These are phyloP conservation scores for Plestiodon gilberti DNA, from an alignment of 2,113 vertebrate genomes.

Conservation along the genomic window DNA sequence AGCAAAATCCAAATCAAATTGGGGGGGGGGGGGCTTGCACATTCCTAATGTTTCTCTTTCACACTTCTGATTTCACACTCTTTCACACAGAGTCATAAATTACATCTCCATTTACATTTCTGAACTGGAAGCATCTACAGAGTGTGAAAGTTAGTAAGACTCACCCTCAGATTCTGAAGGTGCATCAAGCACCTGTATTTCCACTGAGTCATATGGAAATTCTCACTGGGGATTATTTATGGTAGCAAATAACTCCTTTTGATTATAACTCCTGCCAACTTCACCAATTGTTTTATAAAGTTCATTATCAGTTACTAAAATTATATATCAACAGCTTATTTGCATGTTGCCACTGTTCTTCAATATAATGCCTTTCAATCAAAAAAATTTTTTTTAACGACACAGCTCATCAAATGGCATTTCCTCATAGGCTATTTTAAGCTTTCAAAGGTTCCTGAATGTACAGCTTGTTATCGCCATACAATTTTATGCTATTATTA, in stretches of 20 bases:
- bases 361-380: conserved; percentile 4
- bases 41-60: background rate
- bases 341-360: conserved; percentile 5
- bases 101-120: background rate
- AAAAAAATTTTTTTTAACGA: conserved; percentile 29
- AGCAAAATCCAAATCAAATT: no score
- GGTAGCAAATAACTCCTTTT: background rate
- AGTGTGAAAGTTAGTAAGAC: background rate
- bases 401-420: conserved; percentile 10
- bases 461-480: conserved; percentile 12
- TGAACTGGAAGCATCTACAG: background rate
- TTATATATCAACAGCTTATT: background rate
- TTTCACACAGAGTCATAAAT: no score
- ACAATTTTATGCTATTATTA: conserved; percentile 24
- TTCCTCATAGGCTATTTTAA: conserved; percentile 20
- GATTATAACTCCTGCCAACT: conserved; percentile 1
- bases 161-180: background rate
- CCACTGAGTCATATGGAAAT: background rate
- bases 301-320: conserved; percentile 14
- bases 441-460: background rate
- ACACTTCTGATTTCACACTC: background rate
- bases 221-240: background rate
- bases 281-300: background rate
- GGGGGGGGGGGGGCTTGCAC: no score
- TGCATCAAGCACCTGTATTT: background rate